Evolutionary conservation across 35 echinoderm and acorn worm species (phyloP).

Genomic region (Ptychodera flava): DNA sequence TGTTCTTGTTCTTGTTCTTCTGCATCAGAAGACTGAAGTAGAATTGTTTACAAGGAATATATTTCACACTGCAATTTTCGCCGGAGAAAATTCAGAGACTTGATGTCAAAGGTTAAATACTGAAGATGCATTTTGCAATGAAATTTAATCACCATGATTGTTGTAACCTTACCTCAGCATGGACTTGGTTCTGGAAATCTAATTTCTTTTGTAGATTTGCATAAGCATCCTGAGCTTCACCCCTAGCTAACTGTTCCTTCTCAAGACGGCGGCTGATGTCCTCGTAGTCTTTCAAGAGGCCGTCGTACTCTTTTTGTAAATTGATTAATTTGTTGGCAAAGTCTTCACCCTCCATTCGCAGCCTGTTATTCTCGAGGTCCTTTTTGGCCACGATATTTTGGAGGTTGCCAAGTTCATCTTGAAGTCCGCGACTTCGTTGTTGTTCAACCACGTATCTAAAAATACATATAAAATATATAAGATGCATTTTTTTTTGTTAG

Average conservation of each 20-base stretch:
- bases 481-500: no score
- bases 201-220: conserved; percentile 49
- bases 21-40: no score
- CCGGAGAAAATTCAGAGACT: no score
- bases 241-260: conserved; percentile 49
- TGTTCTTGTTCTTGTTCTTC: no score
- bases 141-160: no score
- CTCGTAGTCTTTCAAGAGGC: conserved; percentile 34
- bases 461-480: no score
- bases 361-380: conserved; percentile 67
- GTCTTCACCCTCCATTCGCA: conserved; percentile 46
- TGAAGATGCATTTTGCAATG: no score
- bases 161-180: conserved; percentile 56
- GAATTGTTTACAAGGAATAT: no score
- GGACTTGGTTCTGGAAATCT: conserved; percentile 63
- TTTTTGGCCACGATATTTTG: conserved; percentile 72
- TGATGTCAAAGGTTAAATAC: no score
- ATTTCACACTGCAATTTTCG: no score
- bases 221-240: conserved; percentile 64
- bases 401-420: conserved; percentile 45
- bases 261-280: conserved; percentile 48
- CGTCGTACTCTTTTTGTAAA: conserved; percentile 56
- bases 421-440: conserved; percentile 54
- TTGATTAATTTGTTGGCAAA: conserved; percentile 53
- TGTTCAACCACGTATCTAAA: conserved; percentile 55